Base-by-base conservation (phyloP, 2,113 vertebrate species). In the Aegotheles bennettii region DNA sequence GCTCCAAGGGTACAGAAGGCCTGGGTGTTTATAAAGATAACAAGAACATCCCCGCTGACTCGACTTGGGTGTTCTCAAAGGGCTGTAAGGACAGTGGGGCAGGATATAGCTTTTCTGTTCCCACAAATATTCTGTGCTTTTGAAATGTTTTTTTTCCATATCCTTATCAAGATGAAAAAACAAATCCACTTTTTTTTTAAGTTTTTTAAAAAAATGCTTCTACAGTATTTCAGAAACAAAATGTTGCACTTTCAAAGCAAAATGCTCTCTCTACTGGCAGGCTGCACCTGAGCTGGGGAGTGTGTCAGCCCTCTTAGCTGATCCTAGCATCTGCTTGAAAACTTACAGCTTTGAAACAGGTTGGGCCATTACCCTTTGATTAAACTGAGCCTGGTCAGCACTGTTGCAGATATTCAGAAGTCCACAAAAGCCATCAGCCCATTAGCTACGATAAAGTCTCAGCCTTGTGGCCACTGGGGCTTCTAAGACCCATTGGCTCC, bases 391-490 rank as follows among this genome's bases (percentile, higher is more conserved):
- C 21, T 50, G 54, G 20, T 77, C 63, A 90, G 60, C 25, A 51
- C 33, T 84, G 28, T 6, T 74, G 13, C 4, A 74, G 12, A 53
- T 63, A 51, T n/a, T 16, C 24, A 70, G 21, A 75, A 89, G 31
- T 69, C 19, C 3, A 1, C 26, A 94, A 60, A 88, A 92, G 25
- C n/a, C n/a, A n/a, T n/a, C n/a, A 79, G 3, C 3, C 7, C 19
- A 40, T 21, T 19, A 36, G 33, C 16, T 71, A 67, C 51, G 33
- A 78, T 16, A 10, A 86, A 76, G 1, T 67, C 42, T 83, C 75
- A 57, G n/a, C 16, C 38, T 54, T 74, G 23, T 0, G 2, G 50
- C 33, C 29, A 2, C 1, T 5, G 3, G 4, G 16, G 7, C 38
- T 78, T 76, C 36, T 45, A 36, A 87, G 28, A 69, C 11, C 40